Evolutionary conservation across 2,888 invertebrate species (phyloP), one percentile per base, ranked within the genome.

Genomic region (Holacanthella duospinosa): DNA sequence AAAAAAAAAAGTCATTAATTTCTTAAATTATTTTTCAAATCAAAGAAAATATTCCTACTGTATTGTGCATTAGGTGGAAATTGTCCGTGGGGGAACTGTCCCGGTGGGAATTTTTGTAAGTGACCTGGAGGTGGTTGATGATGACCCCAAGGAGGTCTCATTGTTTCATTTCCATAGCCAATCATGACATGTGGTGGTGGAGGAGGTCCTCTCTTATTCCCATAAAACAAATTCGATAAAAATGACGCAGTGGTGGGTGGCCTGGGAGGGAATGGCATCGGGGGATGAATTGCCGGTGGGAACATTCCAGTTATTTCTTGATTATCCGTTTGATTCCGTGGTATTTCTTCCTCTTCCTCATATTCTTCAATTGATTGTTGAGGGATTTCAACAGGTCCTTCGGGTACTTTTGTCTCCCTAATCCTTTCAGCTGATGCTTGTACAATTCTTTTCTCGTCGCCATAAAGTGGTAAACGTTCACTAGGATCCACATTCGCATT

Each of bases 401-500:
- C 62, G 1, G 65, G 65, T 1, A 62, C 25, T 28, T 55, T 63
- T 43, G 6, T 24, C 6, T 55, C 26, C 9, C 29, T 29, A 9
- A 26, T 43, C 2, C 25, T 43, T 6, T 26, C 43, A 4, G 9
- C 55, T 16, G 58, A 58, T 6, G 25, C 24, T 29, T 4, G 25
- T n/a, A 19, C 36, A 12, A 24, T 6, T 27, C 29, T 57, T 36
- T 54, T 57, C n/a, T 59, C 54, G 19, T 62, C 55, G 6, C 65
- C 65, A 29, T 44, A 65, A 19, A 65, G 73, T 25, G 71, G 65
- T 16, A 66, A 68, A 24, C 65, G 75, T 21, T 77, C 75, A 66
- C 78, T 78, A 0, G 81, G 82, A 64, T 78, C 79, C 0, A 81
- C 76, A 71, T 84, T 83, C 1, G 83, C 83, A 71, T 85, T 86